These are phyloP conservation scores for Harpagifer antarcticus DNA, from an alignment of 2,797 vertebrate species.

Conservation along the genomic window DNA sequence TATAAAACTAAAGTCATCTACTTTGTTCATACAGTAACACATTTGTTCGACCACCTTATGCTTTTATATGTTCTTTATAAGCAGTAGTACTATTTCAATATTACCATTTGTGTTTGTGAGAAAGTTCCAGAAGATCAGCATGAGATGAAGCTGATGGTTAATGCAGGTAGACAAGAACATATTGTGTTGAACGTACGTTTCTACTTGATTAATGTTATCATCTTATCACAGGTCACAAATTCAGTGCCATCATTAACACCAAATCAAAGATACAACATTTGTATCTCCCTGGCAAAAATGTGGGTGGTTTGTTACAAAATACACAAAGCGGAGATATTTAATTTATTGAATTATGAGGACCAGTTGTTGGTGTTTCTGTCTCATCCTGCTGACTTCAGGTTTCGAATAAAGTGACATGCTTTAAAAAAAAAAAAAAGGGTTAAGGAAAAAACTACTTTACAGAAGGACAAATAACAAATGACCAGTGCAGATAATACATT, in stretches of 20 bases:
- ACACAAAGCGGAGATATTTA: not conserved
- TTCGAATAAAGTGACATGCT: not conserved
- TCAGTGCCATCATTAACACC: not conserved
- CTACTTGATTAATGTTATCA: not conserved
- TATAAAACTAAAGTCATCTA: not conserved
- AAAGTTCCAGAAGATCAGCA: not conserved
- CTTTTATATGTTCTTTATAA: no score
- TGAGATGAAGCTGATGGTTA: not conserved
- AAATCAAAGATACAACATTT: not conserved
- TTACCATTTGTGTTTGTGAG: not conserved
- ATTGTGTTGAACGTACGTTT: not conserved
- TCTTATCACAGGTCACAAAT: not conserved
- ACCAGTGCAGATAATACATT: not conserved
- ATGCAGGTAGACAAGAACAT: not conserved
- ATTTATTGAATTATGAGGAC: not conserved
- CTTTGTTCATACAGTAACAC: not conserved
- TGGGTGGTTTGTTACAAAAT: not conserved
- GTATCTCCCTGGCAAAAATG: not conserved
- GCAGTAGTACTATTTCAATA: no score
- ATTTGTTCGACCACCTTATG: not conserved
- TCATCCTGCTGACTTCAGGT: not conserved
- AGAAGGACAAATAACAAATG: slow-evolving; percentile 8
- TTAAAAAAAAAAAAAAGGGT: not conserved
- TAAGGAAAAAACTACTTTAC: not conserved
- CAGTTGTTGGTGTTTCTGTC: not conserved